Conservation (phyloP, 2,888 invertebrate species). For the Adelognathus sp. region DNA sequence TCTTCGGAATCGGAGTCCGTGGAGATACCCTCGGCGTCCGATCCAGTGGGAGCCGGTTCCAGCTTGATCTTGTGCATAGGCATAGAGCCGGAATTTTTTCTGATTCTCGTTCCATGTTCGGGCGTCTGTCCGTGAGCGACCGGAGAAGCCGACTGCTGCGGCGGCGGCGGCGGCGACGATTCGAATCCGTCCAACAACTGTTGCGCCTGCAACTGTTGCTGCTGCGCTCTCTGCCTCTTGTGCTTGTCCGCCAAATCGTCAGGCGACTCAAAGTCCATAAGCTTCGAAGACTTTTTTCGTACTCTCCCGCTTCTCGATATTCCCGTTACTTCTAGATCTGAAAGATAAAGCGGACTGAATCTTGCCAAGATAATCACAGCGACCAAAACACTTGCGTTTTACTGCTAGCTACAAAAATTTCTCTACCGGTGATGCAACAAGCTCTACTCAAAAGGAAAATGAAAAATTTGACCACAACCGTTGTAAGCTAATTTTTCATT, state of each 20-base stretch:
- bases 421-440: no score
- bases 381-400: constrained; percentile 69
- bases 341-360: constrained; percentile 74
- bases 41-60: constrained; percentile 73
- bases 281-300: constrained; percentile 96
- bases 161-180: constrained; percentile 61
- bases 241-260: constrained; percentile 89
- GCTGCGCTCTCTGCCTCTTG: constrained; percentile 81
- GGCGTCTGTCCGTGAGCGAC: constrained; percentile 35
- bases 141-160: no score
- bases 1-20: constrained; percentile 77
- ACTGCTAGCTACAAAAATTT: constrained; percentile 58
- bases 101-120: constrained; percentile 49
- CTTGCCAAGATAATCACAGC: constrained; percentile 74
- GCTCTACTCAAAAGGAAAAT: background rate
- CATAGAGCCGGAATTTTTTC: constrained; percentile 70
- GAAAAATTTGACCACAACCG: no score
- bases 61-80: constrained; percentile 66
- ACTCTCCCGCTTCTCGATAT: constrained; percentile 95
- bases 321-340: constrained; percentile 91
- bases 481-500: no score
- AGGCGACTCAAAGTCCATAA: constrained; percentile 95
- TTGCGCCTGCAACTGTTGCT: constrained; percentile 71
- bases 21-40: constrained; percentile 78
- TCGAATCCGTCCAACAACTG: constrained; percentile 77